A percentile compares a stretch with the other conserved stretches of the same genome.
Conservation (phyloP, 2,888 invertebrate genomes). For the Caenorhabditis panamensis region DNA sequence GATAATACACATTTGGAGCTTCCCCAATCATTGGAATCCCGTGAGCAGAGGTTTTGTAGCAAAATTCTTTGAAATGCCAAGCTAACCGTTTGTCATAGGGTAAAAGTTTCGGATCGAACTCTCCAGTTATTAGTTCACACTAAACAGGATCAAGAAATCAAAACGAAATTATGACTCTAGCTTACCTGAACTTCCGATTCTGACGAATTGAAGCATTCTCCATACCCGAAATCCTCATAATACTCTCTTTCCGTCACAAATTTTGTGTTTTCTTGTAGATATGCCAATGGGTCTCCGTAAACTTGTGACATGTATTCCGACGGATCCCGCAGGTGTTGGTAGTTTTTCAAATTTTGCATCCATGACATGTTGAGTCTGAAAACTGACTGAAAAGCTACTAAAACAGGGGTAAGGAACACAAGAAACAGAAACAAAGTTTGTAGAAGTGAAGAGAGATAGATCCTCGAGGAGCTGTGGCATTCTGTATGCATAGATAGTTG, state of each 20-base stretch:
- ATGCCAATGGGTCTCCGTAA: slow-evolving; percentile 76
- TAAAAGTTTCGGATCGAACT: slow-evolving; percentile 76
- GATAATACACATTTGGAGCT: slow-evolving; percentile 74
- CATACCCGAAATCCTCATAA: slow-evolving; percentile 76
- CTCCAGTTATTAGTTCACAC: slow-evolving; percentile 78
- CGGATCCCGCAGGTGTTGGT: slow-evolving; percentile 72
- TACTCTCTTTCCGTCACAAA: slow-evolving; percentile 79
- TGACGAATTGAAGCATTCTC: slow-evolving; percentile 75
- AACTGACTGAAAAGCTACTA: too few species aligned
- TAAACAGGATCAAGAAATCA: slow-evolving; percentile 62
- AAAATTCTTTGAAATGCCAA: slow-evolving; percentile 77
- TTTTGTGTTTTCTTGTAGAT: slow-evolving; percentile 72
- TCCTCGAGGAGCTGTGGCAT: not conserved
- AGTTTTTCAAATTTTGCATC: slow-evolving; percentile 77
- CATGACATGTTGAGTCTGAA: slow-evolving; percentile 69
- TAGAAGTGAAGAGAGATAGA: not conserved
- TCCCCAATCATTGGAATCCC: slow-evolving; percentile 79
- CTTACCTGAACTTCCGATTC: slow-evolving; percentile 73
- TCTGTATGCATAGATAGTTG: not conserved
- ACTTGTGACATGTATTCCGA: slow-evolving; percentile 78
- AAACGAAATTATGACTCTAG: too few species aligned
- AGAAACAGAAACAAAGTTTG: not conserved
- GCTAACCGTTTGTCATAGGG: slow-evolving; percentile 75
- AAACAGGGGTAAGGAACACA: too few species aligned
- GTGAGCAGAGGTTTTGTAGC: slow-evolving; percentile 78